These are phyloP conservation scores for Tetragnatha versicolor DNA, from an alignment of 1,140 invertebrate species.

Conservation along the genomic window DNA sequence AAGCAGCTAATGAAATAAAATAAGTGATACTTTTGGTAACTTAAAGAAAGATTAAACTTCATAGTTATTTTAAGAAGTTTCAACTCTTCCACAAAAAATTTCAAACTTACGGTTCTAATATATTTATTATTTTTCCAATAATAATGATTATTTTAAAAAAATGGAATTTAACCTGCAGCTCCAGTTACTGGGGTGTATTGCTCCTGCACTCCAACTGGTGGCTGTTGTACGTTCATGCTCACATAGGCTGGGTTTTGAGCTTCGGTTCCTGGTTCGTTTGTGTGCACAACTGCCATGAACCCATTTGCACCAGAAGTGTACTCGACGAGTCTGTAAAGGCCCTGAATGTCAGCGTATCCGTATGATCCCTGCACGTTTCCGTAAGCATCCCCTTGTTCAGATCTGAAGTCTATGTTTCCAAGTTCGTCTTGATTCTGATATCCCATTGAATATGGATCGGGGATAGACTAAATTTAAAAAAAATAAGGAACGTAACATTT, in stretches of 20 bases:
- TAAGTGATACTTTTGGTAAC: too few relatives aligned
- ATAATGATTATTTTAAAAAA: not conserved
- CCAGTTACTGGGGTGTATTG: not conserved
- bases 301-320: slow-evolving; percentile 57
- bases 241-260: slow-evolving; percentile 45
- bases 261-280: slow-evolving; percentile 56
- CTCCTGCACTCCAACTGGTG: slow-evolving; percentile 45
- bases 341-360: slow-evolving; percentile 58
- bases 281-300: slow-evolving; percentile 50
- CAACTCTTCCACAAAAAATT: not conserved
- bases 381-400: slow-evolving; percentile 68
- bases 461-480: slow-evolving; percentile 4
- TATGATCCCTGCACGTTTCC: slow-evolving; percentile 57
- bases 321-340: slow-evolving; percentile 57
- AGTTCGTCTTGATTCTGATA: slow-evolving; percentile 11
- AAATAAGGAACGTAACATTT: not conserved
- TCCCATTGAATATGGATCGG: slow-evolving; percentile 10
- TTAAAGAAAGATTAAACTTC: too few relatives aligned
- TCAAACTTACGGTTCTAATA: not conserved
- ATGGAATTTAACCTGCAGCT: too few relatives aligned
- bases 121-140: not conserved
- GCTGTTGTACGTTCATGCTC: slow-evolving; percentile 23
- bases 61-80: not conserved
- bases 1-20: too few relatives aligned
- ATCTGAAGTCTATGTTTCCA: slow-evolving; percentile 26